Base-by-base conservation (phyloP, 2,113 vertebrate species). In the Hemicordylus capensis region DNA sequence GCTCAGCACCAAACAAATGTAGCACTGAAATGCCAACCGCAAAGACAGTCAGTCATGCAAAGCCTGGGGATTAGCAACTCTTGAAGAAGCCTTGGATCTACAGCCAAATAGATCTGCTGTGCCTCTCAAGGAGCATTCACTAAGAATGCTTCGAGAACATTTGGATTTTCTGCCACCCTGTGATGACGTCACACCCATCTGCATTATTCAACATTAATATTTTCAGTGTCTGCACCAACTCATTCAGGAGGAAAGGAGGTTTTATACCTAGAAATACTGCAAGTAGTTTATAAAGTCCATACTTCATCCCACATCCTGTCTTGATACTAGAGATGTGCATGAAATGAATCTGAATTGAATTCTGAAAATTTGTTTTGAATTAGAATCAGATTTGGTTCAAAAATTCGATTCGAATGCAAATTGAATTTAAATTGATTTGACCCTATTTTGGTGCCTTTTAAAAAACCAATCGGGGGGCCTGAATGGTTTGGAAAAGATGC, bases 31-130 rank as follows among this genome's bases (percentile, higher is more conserved):
- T 64, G 44, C 46, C 75, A 58, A 56, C 59, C 82, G 44, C 51
- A 69, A 31, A 79, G 76, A 76, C 64, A 81, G n/a, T 20, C 51
- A 17, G 59, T 48, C 28, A 6, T 81, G 80, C 74, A 66, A 64
- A 78, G 19, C 7, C 7, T 44, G 44, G 46, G 72, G 84, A 78
- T 76, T 85, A 75, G 4, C 51, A 3, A 39, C 78, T 46, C 56
- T 74, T 54, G 56, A 83, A 51, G 34, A 73, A 79, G 24, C 22
- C 34, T 72, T 61, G 58, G 59, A 69, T 79, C 51, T 14, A 56
- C 83, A 84, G 83, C 12, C 91, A 88, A 80, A 67, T 48, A 48
- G 26, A 22, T 48, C 54, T 59, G 4, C 39, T 24, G 34, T 8
- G 39, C n/a, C 42, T 72, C 76, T 39, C n/a, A 6, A 10, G 19